Conservation (phyloP, 2,113 vertebrate genomes). For the Saimiri boliviensis region DNA sequence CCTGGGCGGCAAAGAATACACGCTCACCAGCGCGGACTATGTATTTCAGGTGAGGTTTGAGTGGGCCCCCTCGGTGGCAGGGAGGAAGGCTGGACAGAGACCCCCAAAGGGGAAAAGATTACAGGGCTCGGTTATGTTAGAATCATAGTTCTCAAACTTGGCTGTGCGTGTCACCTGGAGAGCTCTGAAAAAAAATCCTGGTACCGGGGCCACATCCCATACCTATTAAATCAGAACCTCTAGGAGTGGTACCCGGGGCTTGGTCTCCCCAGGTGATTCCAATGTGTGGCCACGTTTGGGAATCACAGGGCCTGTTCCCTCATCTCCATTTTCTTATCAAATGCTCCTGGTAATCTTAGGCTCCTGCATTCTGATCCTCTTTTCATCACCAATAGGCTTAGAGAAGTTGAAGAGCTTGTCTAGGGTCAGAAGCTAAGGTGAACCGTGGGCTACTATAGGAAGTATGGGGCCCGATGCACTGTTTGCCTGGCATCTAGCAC, state of each 20-base stretch:
- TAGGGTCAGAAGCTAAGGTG: neutral
- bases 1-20: constrained; percentile 90
- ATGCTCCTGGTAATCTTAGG: neutral
- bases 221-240: neutral
- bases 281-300: neutral
- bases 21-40: constrained; percentile 90
- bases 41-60: constrained; percentile 88
- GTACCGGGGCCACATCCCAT: neutral
- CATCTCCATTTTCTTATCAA: neutral
- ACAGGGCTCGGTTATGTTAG: neutral
- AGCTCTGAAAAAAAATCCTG: neutral
- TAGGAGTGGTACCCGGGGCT: too few species aligned
- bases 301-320: neutral
- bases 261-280: neutral
- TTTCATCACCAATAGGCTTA: neutral
- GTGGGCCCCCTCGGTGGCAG: fast-evolving
- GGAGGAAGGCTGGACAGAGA: neutral
- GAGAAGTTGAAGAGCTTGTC: neutral
- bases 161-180: neutral
- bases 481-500: neutral
- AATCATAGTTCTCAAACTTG: neutral
- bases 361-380: neutral
- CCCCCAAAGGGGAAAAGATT: neutral
- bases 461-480: fast-evolving
- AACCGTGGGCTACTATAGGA: neutral